Percentiles rank a stretch among this genome's conserved stretches.
Conservation (phyloP, 2,797 vertebrate species). For the Orientallactaga sibirica region DNA sequence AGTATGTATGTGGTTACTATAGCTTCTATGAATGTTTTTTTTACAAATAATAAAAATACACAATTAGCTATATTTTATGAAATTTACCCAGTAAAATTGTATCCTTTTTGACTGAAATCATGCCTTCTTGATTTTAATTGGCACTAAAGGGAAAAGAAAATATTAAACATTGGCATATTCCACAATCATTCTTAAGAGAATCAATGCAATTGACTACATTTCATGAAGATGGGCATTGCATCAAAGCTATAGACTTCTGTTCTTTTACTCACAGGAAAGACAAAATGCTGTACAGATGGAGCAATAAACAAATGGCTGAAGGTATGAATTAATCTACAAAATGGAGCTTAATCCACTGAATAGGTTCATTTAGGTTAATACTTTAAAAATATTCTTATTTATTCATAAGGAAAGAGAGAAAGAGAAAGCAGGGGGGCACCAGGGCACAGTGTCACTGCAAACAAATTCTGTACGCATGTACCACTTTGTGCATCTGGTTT, state of each 20-base stretch:
- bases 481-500: no score
- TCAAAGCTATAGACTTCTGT: not conserved
- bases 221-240: not conserved
- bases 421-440: no score
- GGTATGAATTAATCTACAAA: not conserved
- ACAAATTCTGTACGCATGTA: no score
- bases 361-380: not conserved
- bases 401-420: no score
- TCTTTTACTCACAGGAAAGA: conserved; percentile 36
- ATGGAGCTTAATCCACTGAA: not conserved
- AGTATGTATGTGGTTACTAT: not conserved
- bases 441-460: no score
- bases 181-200: conserved; percentile 6
- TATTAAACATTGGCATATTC: not conserved
- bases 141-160: not conserved
- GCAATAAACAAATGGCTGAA: not conserved
- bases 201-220: conserved; percentile 8
- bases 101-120: conserved; percentile 10
- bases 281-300: not conserved
- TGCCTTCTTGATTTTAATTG: conserved; percentile 69
- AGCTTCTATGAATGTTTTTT: conserved; percentile 20
- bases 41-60: conserved; percentile 11
- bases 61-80: conserved; percentile 19
- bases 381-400: not conserved
- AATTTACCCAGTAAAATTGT: conserved; percentile 62